Base-by-base conservation (phyloP, 1,140 invertebrate genomes). In the Ooceraea biroi region DNA sequence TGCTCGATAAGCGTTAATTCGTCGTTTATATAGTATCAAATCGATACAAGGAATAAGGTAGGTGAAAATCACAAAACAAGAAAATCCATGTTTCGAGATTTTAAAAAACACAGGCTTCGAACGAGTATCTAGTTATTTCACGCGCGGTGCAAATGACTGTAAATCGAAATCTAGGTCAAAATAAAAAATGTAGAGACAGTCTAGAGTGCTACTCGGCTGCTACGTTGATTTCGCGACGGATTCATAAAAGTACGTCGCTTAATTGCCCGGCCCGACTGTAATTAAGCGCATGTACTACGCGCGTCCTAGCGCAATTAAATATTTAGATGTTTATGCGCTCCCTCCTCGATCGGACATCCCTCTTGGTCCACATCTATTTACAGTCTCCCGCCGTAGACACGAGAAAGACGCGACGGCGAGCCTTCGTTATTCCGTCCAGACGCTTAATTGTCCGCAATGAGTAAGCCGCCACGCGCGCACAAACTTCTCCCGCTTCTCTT, bases 371-470 rank as follows among this genome's bases (percentile, higher is more conserved):
- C 52, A 57, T 80, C 76, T 80, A 80, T 80, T 80, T 80, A 80
- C 25, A 50, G 50, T 36, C 36, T 25, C 65, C 46, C 36, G 36
- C 48, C 36, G 63, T 80, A 80, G 50, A 80, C 76, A 65, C 48
- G 60, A 66, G 60, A 44, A 65, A 76, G 73, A 65, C 65, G 36
- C 36, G 76, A 55, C 52, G 36, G 50, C 76, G 65, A 57, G 65
- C 12, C 36, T 71, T 86, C 71, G 30, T 71, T 68, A 58, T 63
- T 76, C 58, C 11, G 60, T n/a, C 22, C 65, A 80, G 65, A 80
- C 76, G 12, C 36, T 80, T 77, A 77, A 77, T 77, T 80, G 76
- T 57, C 36, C n/a, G 76, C 76, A 71, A 80, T 80, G 65, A 80
- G 52, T 69, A 80, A 80, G 61, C 65, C 25, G 65, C 48, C 76